Evolutionary conservation across 2,113 vertebrate genomes (phyloP), one percentile per base, ranked within the genome.

Genomic region (Engraulis encrasicolus): DNA sequence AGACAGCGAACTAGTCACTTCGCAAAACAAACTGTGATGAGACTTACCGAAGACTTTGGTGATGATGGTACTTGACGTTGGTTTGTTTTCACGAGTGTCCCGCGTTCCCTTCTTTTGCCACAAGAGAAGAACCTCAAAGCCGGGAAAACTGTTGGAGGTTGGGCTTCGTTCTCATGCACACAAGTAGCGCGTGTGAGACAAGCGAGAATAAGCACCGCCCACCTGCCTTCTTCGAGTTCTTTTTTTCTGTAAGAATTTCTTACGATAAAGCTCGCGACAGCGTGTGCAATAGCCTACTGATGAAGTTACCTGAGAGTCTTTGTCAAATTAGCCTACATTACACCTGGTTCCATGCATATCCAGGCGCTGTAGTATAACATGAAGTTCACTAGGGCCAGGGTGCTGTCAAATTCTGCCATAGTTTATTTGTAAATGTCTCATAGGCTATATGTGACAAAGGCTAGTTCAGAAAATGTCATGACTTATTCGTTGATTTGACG

Each of bases 121-220:
- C 31, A 11, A 74, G 66, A 74, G 34, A 11, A 74, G 66, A 74
- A 74, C 66, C 66, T 36, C 66, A 74, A 74, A 74, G 66, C 66
- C 12, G 58, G 5, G 58, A 31, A 15, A 74, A 9, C 66, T 34
- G 14, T 34, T 74, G 66, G 66, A 27, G 66, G 66, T 74, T 74
- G 66, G 66, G 66, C 66, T 74, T 74, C 23, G 66, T 31, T 11
- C 2, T 45, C 40, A 45, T 9, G n/a, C n/a, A n/a, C 9, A 45
- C 40, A 45, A 31, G 31, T 31, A 74, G 66, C 66, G 66, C 66
- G 66, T 74, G 27, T 14, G 12, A 34, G 66, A 71, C 7, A 2
- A 74, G 14, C 17, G 23, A 36, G 27, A 15, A 36, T 74, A 74
- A 14, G 66, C 66, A 14, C 66, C 66, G 31, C 66, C 66, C 66